Base-by-base conservation (phyloP, 1,140 invertebrate genomes). In the Aphidius ervi region DNA sequence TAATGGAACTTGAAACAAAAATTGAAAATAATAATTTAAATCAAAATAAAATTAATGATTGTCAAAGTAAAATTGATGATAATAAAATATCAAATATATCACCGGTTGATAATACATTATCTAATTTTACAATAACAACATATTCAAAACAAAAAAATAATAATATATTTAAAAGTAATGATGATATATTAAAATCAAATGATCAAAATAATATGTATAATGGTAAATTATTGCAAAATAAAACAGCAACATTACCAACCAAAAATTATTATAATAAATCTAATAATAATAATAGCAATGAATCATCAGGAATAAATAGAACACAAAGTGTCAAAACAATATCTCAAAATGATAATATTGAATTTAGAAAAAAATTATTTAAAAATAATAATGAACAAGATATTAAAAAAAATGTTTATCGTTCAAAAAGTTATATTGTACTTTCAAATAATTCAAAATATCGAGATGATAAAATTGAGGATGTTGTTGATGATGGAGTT, bases 81-180 rank as follows among this genome's bases (percentile, higher is more conserved):
- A 54, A n/a, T 39, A 56, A 59, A 7, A 67, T 70, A 0, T 68
- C 69, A 0, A 70, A 68, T 54, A 64, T 79, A 3, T 75, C 74
- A 0, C 75, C 76, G 1, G 56, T 74, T 0, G 74, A 78, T 47
- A 79, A 79, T 47, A 75, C 74, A 4, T 42, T 79, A 40, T 71
- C 76, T 0, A 81, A 81, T 57, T 81, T 81, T 58, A 79, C 72
- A 2, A 79, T 81, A 7, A 77, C 78, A 0, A 79, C 79, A 0
- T 81, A 81, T 31, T 67, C 73, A 5, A 68, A 67, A 6, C 70
- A 71, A 40, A 79, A 74, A 42, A 73, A 65, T 46, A 10, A 74
- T 2, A 72, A 79, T 39, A 78, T 81, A 49, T 81, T 74, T 39
- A 72, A 73, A 8, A 74, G 9, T 52, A 62, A 42, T 37, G 49